phyloP scores from a whole-genome alignment of 2,888 invertebrate genomes.

The Chaitophorus viminalis region DNA sequence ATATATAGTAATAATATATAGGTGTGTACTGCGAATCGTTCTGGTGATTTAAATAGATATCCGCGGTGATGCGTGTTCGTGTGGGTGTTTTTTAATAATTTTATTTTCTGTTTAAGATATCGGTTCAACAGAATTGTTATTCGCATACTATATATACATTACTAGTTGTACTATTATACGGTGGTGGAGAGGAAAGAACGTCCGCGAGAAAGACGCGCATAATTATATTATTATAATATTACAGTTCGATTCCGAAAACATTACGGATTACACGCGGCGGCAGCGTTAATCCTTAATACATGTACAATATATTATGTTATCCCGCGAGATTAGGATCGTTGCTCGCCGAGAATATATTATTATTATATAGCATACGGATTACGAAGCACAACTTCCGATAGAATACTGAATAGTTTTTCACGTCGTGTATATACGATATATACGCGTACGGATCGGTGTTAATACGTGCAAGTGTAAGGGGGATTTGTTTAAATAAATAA shows the following conservation, averaged over 20 bases:
- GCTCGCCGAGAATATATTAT: too few species aligned
- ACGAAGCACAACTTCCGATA: not conserved
- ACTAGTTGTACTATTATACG: not conserved
- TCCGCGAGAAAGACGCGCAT: not conserved
- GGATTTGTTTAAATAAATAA: not conserved
- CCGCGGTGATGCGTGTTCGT: not conserved
- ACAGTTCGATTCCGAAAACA: not conserved
- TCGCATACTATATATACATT: too few species aligned
- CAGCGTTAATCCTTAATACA: not conserved
- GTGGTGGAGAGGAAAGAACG: not conserved
- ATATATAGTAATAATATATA: too few species aligned
- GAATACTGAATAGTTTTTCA: not conserved
- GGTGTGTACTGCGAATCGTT: not conserved
- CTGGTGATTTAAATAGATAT: not conserved
- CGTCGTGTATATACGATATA: not conserved
- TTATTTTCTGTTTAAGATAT: not conserved
- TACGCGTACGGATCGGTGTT: not conserved
- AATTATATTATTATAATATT: not conserved
- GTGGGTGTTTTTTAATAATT: not conserved
- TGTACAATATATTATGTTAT: conserved; percentile 16
- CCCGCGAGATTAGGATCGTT: not conserved
- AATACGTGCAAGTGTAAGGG: too few species aligned
- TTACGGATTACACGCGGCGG: not conserved
- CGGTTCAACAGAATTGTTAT: not conserved
- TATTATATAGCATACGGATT: too few species aligned